phyloP scores from a whole-genome alignment of 2,113 vertebrate genomes.

The Carassius auratus region DNA sequence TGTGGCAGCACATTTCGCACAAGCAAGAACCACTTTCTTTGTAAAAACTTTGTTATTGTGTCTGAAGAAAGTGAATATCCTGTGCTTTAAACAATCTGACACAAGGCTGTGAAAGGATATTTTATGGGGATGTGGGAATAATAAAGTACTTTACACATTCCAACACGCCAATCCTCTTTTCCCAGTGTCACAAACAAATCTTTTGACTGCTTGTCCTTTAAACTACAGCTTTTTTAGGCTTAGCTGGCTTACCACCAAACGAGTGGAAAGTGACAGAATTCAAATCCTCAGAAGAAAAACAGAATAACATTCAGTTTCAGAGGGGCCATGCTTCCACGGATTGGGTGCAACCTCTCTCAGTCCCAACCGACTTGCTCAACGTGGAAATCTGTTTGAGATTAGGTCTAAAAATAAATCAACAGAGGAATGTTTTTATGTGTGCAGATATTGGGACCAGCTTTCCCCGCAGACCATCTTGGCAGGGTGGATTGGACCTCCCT shows the following conservation, averaged over 20 bases:
- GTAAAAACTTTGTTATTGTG: not conserved
- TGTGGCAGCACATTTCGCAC: not conserved
- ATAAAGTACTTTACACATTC: conserved; percentile 35
- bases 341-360: conserved; percentile 51
- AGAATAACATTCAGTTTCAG: conserved; percentile 22
- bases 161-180: conserved; percentile 23
- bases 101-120: conserved; percentile 13
- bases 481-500: conserved; percentile 76
- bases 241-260: not conserved
- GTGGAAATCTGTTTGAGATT: conserved; percentile 77
- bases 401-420: conserved; percentile 75
- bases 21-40: not conserved
- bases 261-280: not conserved
- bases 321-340: conserved; percentile 20
- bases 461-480: conserved; percentile 74
- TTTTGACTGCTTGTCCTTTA: conserved; percentile 1
- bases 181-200: conserved; percentile 33
- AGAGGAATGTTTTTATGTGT: conserved; percentile 74
- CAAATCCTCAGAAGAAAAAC: conserved; percentile 19
- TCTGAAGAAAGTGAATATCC: conserved; percentile 1
- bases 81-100: conserved; percentile 33
- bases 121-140: conserved; percentile 17
- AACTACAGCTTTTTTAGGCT: conserved; percentile 3
- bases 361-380: conserved; percentile 60
- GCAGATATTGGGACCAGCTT: conserved; percentile 74